Evolutionary conservation across 1,140 invertebrate genomes (phyloP), one percentile per base, ranked within the genome.

Genomic region (Neoseiulus cucumeris): DNA sequence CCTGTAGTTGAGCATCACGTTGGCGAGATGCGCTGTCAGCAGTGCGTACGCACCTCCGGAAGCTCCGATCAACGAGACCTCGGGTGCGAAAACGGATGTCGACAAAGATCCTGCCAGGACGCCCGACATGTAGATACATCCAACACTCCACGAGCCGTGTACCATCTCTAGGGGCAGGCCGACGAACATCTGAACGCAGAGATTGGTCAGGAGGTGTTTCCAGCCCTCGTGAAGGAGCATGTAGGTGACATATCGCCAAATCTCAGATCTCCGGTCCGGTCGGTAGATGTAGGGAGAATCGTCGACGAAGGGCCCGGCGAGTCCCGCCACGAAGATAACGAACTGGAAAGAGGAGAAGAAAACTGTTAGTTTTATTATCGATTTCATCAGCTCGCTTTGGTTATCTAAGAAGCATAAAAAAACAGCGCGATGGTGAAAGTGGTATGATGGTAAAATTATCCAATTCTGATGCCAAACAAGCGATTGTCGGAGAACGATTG

Each of bases 131-230:
- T 97, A 97, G 65, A 96, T 88, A 65, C 87, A 83, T 20, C 84
- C 87, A 70, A 93, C 90, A 68, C 91, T 81, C 59, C 84, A 79
- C 29, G 87, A 89, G 5, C 90, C 91, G 75, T 95, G 91, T n/a
- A 94, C 89, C 91, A 96, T 95, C 79, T 96, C 92, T 70, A 96
- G 75, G 0, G 91, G 91, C 67, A 94, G 80, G 44, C 92, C 92
- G 68, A 95, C 87, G 67, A 88, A 76, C 67, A 91, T 77, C 78
- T 96, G 91, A 28, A 96, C 88, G 29, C 89, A 82, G 69, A 95
- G 82, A 79, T 96, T 96, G 80, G 95, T 95, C 28, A 90, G 82
- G 69, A 96, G 80, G 78, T 95, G 91, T 64, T 94, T 81, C 90
- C 91, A 96, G 73, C 91, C 91, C 18, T 89, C 89, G 77, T 96